Evolutionary conservation across 2,888 invertebrate species (phyloP), one percentile per base, ranked within the genome.

Genomic region (Metopia argyrocephala): DNA sequence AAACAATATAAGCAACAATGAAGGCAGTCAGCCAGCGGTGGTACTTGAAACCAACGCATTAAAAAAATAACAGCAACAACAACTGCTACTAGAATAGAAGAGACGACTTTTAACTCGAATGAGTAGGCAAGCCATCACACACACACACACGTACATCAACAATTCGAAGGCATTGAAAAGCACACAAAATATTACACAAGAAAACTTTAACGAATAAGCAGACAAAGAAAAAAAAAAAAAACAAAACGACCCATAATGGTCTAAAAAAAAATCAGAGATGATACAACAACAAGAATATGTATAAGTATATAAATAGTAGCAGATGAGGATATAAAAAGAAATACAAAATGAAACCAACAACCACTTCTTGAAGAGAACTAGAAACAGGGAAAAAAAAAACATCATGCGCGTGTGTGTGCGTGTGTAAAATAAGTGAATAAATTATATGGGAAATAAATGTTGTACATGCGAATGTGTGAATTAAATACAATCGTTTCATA

Each of bases 271-370:
- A n/a, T n/a, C n/a, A 83, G 74, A 65, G 76, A 48, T 48, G 69
- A 52, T 69, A 71, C 82, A 76, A 76, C 78, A 76, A 78, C 62
- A 79, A 66, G 76, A 57, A 62, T 46, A 79, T 65, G 64, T 78
- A 59, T 74, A 79, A 66, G 76, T 57, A 62, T 46, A 79, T 65
- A 64, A 79, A 59, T 74, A 79, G 59, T 76, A 82, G 74, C 82
- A 82, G 45, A 82, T 81, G 61, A 68, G 74, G 74, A 61, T 38
- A 12, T 38, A 82, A 65, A 12, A 61, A n/a, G n/a, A 73, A 76
- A 57, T 68, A 65, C 76, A 81, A 81, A 81, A 76, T 81, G 81
- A 81, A 81, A 74, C 65, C 81, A 69, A 59, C 75, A 71, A 62
- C 62, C 73, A 76, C 50, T 68, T 68, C 27, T 38, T 21, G 45